Conservation (phyloP, 2,797 vertebrate genomes). For the Periparus ater region DNA sequence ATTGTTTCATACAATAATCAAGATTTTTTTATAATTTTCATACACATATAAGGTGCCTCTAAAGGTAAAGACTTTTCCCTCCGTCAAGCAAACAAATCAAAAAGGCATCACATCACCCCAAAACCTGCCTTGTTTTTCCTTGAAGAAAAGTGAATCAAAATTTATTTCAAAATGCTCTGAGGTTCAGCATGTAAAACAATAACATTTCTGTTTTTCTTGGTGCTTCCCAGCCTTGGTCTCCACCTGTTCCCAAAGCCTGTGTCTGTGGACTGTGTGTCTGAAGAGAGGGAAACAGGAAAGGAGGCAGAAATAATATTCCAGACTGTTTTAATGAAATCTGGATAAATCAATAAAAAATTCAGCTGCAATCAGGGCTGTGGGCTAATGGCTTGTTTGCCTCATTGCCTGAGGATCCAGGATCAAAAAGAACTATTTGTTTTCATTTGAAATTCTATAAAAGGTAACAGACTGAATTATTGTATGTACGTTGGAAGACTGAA, state of each 20-base stretch:
- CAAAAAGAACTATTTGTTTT: constrained; percentile 47
- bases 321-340: constrained; percentile 45
- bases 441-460: constrained; percentile 36
- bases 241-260: constrained; percentile 23
- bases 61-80: neutral
- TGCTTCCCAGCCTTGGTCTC: constrained; percentile 15
- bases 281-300: constrained; percentile 19
- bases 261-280: neutral
- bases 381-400: constrained; percentile 35
- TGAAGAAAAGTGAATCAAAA: neutral
- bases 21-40: neutral
- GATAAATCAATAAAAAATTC: constrained; percentile 19
- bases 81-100: neutral
- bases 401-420: constrained; percentile 21
- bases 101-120: neutral
- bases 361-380: neutral
- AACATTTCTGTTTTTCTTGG: constrained; percentile 58
- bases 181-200: neutral
- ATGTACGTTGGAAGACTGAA: constrained; percentile 32
- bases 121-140: neutral
- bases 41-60: neutral
- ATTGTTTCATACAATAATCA: neutral
- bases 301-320: constrained; percentile 8
- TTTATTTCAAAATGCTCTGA: constrained; percentile 15
- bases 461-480: constrained; percentile 41